These are phyloP conservation scores for Amiota communis DNA, from an alignment of 2,888 invertebrate species.

Conservation along the genomic window DNA sequence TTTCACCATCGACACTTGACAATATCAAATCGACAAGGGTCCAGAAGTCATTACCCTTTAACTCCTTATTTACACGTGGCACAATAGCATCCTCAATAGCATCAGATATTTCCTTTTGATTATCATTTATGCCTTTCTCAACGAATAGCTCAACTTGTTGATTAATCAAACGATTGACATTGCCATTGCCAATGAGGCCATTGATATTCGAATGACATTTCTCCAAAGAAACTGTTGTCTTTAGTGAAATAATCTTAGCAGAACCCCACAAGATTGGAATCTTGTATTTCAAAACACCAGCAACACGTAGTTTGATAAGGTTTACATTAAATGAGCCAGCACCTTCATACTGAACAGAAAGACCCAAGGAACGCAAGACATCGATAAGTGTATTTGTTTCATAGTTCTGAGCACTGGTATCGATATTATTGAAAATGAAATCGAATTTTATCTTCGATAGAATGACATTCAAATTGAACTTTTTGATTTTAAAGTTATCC, in stretches of 20 bases:
- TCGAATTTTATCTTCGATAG: slow-evolving; percentile 59
- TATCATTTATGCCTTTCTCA: slow-evolving; percentile 56
- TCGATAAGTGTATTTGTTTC: slow-evolving; percentile 63
- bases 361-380: slow-evolving; percentile 56
- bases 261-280: slow-evolving; percentile 68
- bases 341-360: slow-evolving; percentile 65
- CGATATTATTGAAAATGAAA: slow-evolving; percentile 61
- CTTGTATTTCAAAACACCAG: slow-evolving; percentile 62
- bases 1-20: slow-evolving; percentile 54
- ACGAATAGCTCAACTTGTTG: slow-evolving; percentile 58
- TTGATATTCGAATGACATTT: slow-evolving; percentile 59
- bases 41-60: slow-evolving; percentile 68
- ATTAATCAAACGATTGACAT: slow-evolving; percentile 58
- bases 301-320: slow-evolving; percentile 60
- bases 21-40: slow-evolving; percentile 57
- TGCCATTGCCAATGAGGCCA: slow-evolving; percentile 61
- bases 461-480: slow-evolving; percentile 64
- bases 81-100: slow-evolving; percentile 60
- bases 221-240: slow-evolving; percentile 56
- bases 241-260: slow-evolving; percentile 62
- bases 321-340: slow-evolving; percentile 60
- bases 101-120: slow-evolving; percentile 58
- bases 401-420: slow-evolving; percentile 60
- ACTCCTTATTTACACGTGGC: slow-evolving; percentile 58
- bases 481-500: slow-evolving; percentile 61